Base-by-base conservation (phyloP, 2,888 invertebrate species). In the Rhingia rostrata region DNA sequence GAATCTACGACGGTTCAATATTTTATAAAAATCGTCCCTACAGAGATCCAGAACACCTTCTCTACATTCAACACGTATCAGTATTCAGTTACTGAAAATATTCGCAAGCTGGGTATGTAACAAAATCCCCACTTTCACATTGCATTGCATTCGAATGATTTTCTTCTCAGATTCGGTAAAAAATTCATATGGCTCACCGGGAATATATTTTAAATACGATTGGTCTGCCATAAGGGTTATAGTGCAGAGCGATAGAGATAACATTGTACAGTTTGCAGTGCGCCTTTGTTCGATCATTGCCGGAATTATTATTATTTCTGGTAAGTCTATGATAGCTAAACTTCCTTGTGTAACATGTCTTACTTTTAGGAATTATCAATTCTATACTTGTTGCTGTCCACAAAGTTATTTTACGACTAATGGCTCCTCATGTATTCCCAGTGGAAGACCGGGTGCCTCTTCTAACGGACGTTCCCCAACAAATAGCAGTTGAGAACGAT, bases 1-100 rank as follows among this genome's bases (percentile, higher is more conserved):
- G 89, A 90, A 86, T 88, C 89, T 30, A 91, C 90, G 41, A 90
- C 89, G 2, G 88, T 89, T 92, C 97, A 98, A 89, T 99, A 99
- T 92, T 99, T 98, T 89, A 93, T 99, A 61, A 97, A 98, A 92
- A 96, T 99, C 12, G 99, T 99, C 0, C 98, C 99, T 0, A 99
- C 99, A 0, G 96, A 97, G 89, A 96, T 99, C n/a, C 94, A 95
- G 86, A 96, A 96, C 4, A 93, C 95, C 49, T 93, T 96, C 88
- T 94, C 94, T 45, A 93, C 94, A 2, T 93, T 95, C 37, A 95
- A 94, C 88, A 96, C 98, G 0, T 99, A 95, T 89, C 99, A 99
- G 90, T 99, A 98, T 91, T 96, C 98, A 9, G 98, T 98, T 0
- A 98, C 98, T 88, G 97, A 98, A 89, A 93, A 98, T 89, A 94